Percentiles rank a stretch among this genome's conserved stretches.
Conservation (phyloP, 2,888 invertebrate genomes). For the Exocentrus adspersus region DNA sequence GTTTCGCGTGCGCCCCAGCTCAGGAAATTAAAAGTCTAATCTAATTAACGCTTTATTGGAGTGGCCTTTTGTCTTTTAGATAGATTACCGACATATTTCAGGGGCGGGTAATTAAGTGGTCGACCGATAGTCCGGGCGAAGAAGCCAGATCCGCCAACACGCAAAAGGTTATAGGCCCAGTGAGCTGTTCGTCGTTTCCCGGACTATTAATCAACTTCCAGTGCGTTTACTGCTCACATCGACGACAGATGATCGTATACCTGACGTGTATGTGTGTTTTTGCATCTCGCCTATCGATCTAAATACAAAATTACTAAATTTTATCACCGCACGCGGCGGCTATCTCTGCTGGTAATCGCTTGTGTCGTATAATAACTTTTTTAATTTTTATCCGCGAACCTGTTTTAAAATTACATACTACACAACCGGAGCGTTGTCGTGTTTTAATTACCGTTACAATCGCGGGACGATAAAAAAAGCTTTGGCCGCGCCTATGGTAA, state of each 20-base stretch:
- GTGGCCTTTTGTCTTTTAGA: slow-evolving; percentile 52
- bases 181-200: not conserved
- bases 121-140: slow-evolving; percentile 40
- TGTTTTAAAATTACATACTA: slow-evolving; percentile 17
- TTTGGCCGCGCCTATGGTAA: not conserved
- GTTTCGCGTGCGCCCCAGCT: slow-evolving; percentile 50
- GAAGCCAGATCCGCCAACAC: too few species aligned
- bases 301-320: slow-evolving; percentile 24
- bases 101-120: slow-evolving; percentile 51
- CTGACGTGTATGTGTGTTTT: not conserved
- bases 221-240: not conserved
- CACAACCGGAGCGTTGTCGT: not conserved
- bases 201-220: slow-evolving; percentile 40
- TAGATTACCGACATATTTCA: slow-evolving; percentile 52
- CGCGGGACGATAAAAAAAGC: not conserved
- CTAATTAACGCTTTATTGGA: slow-evolving; percentile 58
- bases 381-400: slow-evolving; percentile 20
- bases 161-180: too few species aligned
- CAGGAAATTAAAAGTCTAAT: slow-evolving; percentile 54
- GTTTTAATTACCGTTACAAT: not conserved
- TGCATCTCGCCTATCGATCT: slow-evolving; percentile 17
- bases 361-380: slow-evolving; percentile 16
- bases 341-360: slow-evolving; percentile 27
- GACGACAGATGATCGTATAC: slow-evolving; percentile 17
- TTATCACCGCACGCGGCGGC: slow-evolving; percentile 2